These are phyloP conservation scores for Euzetes globulus DNA, from an alignment of 2,888 invertebrate species.

Conservation along the genomic window DNA sequence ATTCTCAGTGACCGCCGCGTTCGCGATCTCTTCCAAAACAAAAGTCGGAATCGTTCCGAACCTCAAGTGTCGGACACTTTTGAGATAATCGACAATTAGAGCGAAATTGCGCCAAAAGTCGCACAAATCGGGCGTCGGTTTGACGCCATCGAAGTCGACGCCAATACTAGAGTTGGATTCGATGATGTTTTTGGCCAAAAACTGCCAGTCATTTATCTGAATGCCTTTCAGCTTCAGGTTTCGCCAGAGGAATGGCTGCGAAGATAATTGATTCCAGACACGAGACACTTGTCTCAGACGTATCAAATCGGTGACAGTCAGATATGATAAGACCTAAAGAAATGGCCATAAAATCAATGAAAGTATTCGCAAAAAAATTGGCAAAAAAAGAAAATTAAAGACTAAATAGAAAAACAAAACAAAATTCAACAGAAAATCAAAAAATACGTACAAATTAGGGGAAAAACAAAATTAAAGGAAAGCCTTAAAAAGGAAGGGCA, in stretches of 20 bases:
- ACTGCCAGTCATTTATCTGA: constrained; percentile 34
- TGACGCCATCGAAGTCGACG: constrained; percentile 35
- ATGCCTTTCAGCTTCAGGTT: constrained; percentile 30
- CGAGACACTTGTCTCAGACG: constrained; percentile 29
- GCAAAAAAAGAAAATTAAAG: background rate
- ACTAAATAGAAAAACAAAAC: too few relatives aligned
- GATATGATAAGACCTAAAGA: constrained; percentile 24
- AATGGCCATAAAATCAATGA: background rate
- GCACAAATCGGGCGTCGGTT: background rate
- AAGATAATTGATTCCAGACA: constrained; percentile 26
- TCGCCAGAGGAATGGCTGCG: constrained; percentile 32
- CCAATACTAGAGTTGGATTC: background rate
- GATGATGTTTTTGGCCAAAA: constrained; percentile 31
- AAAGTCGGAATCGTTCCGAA: constrained; percentile 35
- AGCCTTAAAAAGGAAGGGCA: too few relatives aligned
- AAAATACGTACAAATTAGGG: background rate
- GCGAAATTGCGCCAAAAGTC: constrained; percentile 35
- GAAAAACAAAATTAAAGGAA: too few relatives aligned
- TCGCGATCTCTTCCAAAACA: constrained; percentile 34
- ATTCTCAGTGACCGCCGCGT: constrained; percentile 26
- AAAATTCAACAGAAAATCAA: background rate
- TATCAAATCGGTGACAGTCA: constrained; percentile 32
- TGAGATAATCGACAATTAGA: constrained; percentile 12
- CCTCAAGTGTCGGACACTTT: constrained; percentile 16
- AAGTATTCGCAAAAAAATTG: background rate